A percentile compares a stretch with the other conserved stretches of the same genome.
Evolutionary conservation across 2,888 invertebrate species (phyloP).

Genomic region (Allophyes oxyacanthae): DNA sequence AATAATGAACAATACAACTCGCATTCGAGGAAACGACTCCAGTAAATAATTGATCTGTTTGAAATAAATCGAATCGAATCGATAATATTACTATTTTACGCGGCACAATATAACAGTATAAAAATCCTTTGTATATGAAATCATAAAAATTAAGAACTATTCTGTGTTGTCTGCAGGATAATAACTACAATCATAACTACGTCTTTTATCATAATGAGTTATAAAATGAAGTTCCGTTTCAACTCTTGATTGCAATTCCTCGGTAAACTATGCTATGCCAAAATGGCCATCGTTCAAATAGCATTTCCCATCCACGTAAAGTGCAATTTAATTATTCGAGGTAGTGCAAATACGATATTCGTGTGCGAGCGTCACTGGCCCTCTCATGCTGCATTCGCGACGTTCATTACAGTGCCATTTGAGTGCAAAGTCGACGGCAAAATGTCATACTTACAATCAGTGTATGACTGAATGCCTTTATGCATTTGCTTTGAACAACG

Average conservation of each 20-base stretch:
- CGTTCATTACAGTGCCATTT: constrained; percentile 38
- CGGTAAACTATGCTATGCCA: constrained; percentile 9
- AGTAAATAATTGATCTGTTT: constrained; percentile 26
- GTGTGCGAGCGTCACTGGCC: constrained; percentile 16
- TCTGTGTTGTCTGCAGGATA: too few relatives aligned
- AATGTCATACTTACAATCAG: constrained; percentile 42
- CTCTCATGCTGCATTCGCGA: constrained; percentile 28
- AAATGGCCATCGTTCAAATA: constrained; percentile 15
- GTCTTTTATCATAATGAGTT: neutral
- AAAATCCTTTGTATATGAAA: too few relatives aligned
- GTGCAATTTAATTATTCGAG: constrained; percentile 21
- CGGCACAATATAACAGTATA: too few relatives aligned
- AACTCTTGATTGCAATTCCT: constrained; percentile 20
- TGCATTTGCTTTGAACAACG: constrained; percentile 32
- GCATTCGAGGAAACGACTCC: constrained; percentile 15
- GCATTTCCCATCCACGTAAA: constrained; percentile 20
- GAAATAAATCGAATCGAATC: neutral
- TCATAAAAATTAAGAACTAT: too few relatives aligned
- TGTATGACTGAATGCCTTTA: constrained; percentile 29
- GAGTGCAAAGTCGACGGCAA: constrained; percentile 36
- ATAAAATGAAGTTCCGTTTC: constrained; percentile 8
- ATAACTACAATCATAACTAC: too few relatives aligned
- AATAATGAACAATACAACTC: neutral
- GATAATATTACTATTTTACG: too few relatives aligned
- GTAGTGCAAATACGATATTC: constrained; percentile 32